Percentiles rank a stretch among this genome's conserved stretches.
These are phyloP conservation scores for Semicossyphus pulcher DNA, from an alignment of 2,113 vertebrate genomes.

Conservation along the genomic window DNA sequence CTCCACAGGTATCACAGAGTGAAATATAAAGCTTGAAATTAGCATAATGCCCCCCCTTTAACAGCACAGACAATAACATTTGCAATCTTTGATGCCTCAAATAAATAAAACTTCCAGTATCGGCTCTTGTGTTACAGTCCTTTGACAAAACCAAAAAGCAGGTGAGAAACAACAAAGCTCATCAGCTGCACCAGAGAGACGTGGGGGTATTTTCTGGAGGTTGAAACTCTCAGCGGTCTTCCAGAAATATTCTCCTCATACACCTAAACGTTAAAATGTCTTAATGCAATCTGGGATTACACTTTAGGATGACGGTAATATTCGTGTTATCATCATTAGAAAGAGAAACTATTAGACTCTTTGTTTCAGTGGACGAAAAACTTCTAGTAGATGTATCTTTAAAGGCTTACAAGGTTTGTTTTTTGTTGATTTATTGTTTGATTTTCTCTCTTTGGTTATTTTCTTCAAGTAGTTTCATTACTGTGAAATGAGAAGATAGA, in stretches of 20 bases:
- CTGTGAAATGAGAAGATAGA: no score
- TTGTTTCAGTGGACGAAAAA: neutral
- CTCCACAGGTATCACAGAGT: no score
- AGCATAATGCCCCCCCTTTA: no score
- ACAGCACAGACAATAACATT: no score
- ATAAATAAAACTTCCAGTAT: neutral
- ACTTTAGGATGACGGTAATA: neutral
- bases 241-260: conserved; percentile 8
- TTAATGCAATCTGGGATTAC: conserved; percentile 5
- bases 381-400: no score
- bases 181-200: conserved; percentile 6
- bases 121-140: neutral
- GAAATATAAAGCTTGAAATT: no score
- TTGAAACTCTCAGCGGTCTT: conserved; percentile 29
- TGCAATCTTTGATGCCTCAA: conserved; percentile 8
- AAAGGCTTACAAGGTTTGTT: neutral
- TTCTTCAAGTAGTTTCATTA: conserved; percentile 5
- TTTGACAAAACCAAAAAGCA: neutral
- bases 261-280: neutral
- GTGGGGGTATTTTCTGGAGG: conserved; percentile 33
- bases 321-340: neutral
- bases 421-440: neutral
- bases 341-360: neutral
- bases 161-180: conserved; percentile 12
- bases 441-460: neutral